Base-by-base conservation (phyloP, 2,888 invertebrate genomes). In the Parapristionchus giblindavisi region DNA sequence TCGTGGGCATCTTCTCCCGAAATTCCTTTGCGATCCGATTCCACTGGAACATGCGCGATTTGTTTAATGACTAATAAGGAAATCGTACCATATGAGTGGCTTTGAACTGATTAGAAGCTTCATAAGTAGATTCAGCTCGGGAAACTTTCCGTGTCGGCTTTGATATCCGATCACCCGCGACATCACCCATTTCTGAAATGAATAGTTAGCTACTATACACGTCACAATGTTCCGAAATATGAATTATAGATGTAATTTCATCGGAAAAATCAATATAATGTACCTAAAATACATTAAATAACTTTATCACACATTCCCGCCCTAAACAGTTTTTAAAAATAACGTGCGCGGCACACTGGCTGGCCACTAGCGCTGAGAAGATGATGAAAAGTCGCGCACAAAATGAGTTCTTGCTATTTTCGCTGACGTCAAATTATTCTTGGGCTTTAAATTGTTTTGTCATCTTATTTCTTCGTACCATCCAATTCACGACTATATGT, bases 21-120 rank as follows among this genome's bases (percentile, higher is more conserved):
- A 79, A 79, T 34, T 74, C 70, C 3, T 24, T 34, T 6, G 79
- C 56, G 24, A 79, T 78, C 32, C 27, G 51, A 24, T 76, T 76
- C 79, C 79, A 79, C 79, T 79, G 8, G 66, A 79, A 63, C 29
- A n/a, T n/a, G n/a, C n/a, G n/a, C 6, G 21, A 48, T 36, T 75
- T 14, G 11, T 38, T 3, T 6, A 51, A 2, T 0, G 21, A 54
- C 17, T n/a, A 14, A 29, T 43, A 4, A n/a, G 21, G n/a, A 21
- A 77, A 38, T 48, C 77, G 8, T 63, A 77, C 77, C 56, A 51
- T 65, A 32, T 52, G 56, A 27, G 77, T 77, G 51, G 77, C 77
- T 40, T 71, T 54, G 56, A 71, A 71, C 29, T 56, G 56, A 56
- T n/a, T 40, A 5, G 27, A 54, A 21, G 34, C 11, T 8, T 40